Percentiles rank a stretch among this genome's conserved stretches.
Conservation (phyloP, 2,888 invertebrate species). For the Epinotia demarniana region DNA sequence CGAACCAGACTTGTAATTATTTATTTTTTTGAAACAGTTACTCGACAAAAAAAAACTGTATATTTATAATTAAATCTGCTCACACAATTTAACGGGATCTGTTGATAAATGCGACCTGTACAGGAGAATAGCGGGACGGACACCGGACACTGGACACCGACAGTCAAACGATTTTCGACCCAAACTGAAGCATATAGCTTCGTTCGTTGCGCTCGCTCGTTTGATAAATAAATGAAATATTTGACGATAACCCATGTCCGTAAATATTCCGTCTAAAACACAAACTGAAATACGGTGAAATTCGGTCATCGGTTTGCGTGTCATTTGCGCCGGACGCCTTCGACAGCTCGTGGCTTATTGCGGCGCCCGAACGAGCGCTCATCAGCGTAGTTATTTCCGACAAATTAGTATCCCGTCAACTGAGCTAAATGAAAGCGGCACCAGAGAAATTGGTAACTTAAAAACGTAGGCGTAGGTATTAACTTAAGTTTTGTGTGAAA, state of each 20-base stretch:
- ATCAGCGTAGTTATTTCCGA: conserved; percentile 18
- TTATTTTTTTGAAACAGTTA: too few species aligned
- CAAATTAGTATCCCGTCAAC: conserved; percentile 26
- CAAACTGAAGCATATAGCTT: too few species aligned
- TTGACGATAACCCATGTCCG: not conserved
- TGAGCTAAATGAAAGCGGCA: not conserved
- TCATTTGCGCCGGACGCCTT: conserved; percentile 29
- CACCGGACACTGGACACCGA: too few species aligned
- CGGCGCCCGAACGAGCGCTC: conserved; percentile 5
- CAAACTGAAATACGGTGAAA: not conserved
- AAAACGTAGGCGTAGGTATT: not conserved
- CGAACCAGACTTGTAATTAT: too few species aligned
- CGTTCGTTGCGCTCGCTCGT: too few species aligned
- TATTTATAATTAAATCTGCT: too few species aligned
- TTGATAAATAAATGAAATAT: too few species aligned
- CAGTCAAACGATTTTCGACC: too few species aligned
- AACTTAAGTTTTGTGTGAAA: not conserved
- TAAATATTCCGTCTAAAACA: not conserved
- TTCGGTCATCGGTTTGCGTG: conserved; percentile 6
- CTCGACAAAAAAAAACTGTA: too few species aligned
- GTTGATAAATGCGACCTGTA: too few species aligned
- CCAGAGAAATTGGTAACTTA: not conserved
- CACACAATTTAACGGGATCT: too few species aligned
- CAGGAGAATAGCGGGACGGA: too few species aligned
- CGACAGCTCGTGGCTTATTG: conserved; percentile 28